Evolutionary conservation across 2,113 vertebrate genomes (phyloP), one percentile per base, ranked within the genome.

Genomic region (Leucosticte australis): DNA sequence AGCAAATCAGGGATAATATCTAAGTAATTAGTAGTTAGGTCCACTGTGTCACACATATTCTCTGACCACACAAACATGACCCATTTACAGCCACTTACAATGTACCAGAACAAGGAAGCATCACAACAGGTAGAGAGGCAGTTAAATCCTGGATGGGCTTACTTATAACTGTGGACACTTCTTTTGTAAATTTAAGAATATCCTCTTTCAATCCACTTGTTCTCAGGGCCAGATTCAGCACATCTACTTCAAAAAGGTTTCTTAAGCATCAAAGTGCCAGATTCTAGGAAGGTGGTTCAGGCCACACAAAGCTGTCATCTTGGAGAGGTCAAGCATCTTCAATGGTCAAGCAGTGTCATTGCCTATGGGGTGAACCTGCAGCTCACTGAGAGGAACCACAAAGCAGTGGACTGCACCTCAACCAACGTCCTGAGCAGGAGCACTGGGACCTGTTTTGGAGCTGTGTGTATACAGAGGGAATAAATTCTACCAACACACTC

Each of bases 281-380:
- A 74, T n/a, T 33, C 30, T 60, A 60, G 70, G 55, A 69, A 39
- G 30, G 17, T 24, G 19, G 28, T 31, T 88, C 20, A 46, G 65
- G 44, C n/a, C 70, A 85, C 46, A 42, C 20, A 93, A 44, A 68
- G 31, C 22, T 42, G 41, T 28, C 53, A 68, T 27, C 39, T 65
- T 55, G 47, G 35, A 78, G 16, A 87, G 23, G 47, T 35, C 4
- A 2, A 3, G 17, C 27, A 55, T 67, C 41, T 63, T 77, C 73
- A 71, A 6, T 27, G 33, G 30, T 27, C 20, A 71, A 52, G 44
- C 1, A 7, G 11, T 14, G 17, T 14, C 41, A 33, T 11, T 30
- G 42, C 16, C 39, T 27, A 6, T 0, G 1, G 35, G 10, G 30
- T 5, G 47, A 41, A 74, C 52, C 59, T 5, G 7, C 28, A 69